Base-by-base conservation (phyloP, 53 echinoderm and acorn worm genomes). In the Pentamera pediparva region DNA sequence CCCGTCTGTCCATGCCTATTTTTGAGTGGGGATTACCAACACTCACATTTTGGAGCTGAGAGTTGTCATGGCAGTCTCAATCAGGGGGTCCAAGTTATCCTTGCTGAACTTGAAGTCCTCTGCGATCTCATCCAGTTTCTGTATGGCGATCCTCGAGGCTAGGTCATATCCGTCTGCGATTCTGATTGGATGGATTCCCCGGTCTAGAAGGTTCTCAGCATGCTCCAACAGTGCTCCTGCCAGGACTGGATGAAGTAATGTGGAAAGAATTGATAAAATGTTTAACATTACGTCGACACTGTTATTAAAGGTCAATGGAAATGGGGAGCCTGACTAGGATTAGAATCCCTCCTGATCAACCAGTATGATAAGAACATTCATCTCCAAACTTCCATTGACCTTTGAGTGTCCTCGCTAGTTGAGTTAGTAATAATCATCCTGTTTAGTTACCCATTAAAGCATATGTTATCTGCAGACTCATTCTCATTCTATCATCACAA, bases 41-140 rank as follows among this genome's bases (percentile, higher is more conserved):
- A 82, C 75, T 89, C 69, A 94, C 93, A 96, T 96, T 85, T 91
- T 96, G 32, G 98, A 95, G 47, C 98, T 88, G 25, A 96, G 84
- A 20, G 98, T 91, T 20, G 98, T 96, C 98, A 91, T 96, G 13
- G 98, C 98, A 30, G 88, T 91, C 72, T 91, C 82, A 9, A 96
- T 83, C 5, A 92, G 86, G 17, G 98, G 91, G 45, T 96, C 98
- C 33, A 91, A 63, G 75, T 96, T 88, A 48, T 88, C 83, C 55
- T 78, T 71, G 59, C 27, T 82, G 50, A 96, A 91, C 33, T 85
- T 84, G 51, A 91, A 96, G 35, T 71, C 76, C 36, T 96, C 98
- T 43, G 87, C 91, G 49, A 96, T 96, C 56, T 91, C 84, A 26
- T 85, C 88, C 12, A 96, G 75, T 39, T 84, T 82, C 78, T 82